phyloP scores from a whole-genome alignment of 1,140 invertebrate species.

The Heliconius hermathena region DNA sequence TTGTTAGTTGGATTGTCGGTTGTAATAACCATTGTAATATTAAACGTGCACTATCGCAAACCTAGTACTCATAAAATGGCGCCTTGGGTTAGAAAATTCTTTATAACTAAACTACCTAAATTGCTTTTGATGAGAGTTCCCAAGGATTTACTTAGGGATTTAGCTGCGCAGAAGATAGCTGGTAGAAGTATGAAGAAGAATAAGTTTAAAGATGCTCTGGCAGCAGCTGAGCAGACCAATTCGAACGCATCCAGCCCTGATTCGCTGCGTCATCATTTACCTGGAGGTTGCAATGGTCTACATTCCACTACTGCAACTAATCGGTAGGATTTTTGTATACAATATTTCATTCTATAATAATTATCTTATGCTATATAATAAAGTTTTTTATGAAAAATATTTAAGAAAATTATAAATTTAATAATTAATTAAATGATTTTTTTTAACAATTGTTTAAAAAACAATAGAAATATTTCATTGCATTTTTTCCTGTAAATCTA shows the following conservation, averaged over 20 bases:
- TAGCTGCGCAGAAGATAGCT: conserved; percentile 90
- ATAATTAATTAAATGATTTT: too few species aligned
- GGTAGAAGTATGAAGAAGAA: conserved; percentile 83
- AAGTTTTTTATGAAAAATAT: background rate
- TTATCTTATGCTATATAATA: too few species aligned
- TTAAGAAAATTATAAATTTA: background rate
- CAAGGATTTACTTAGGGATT: conserved; percentile 89
- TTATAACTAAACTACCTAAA: conserved; percentile 92
- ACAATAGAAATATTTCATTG: too few species aligned
- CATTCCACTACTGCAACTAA: conserved; percentile 88
- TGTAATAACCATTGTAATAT: conserved; percentile 97
- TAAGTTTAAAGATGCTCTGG: conserved; percentile 86
- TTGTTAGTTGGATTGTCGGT: conserved; percentile 97
- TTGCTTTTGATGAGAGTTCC: conserved; percentile 93
- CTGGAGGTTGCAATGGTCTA: conserved; percentile 89
- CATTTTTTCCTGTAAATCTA: too few species aligned
- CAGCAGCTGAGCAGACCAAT: conserved; percentile 85
- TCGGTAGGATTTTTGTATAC: conserved; percentile 67
- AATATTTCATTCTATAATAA: background rate
- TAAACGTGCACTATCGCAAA: conserved; percentile 99
- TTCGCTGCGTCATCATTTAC: conserved; percentile 85
- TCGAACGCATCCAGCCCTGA: conserved; percentile 89
- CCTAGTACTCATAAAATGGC: conserved; percentile 99
- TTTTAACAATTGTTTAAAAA: too few species aligned
- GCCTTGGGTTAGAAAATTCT: conserved; percentile 93